These are phyloP conservation scores for Macaria liturata DNA, from an alignment of 2,888 invertebrate species.

Conservation along the genomic window DNA sequence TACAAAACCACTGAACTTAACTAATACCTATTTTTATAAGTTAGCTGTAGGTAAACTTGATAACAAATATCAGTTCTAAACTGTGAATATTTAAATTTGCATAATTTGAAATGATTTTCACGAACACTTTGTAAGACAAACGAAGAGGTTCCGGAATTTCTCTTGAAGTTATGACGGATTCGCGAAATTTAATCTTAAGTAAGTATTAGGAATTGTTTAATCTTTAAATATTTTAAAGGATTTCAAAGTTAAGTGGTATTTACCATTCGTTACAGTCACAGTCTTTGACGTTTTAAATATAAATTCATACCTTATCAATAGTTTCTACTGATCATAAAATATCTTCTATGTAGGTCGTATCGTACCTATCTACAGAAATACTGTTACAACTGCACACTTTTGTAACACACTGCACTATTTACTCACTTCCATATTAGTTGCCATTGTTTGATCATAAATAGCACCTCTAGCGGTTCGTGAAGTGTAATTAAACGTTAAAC, in stretches of 20 bases:
- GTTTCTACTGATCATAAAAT: too few relatives aligned
- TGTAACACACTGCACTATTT: conserved; percentile 1
- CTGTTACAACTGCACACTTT: neutral
- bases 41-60: too few relatives aligned
- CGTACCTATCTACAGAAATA: too few relatives aligned
- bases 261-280: too few relatives aligned
- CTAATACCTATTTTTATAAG: too few relatives aligned
- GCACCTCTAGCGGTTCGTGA: conserved; percentile 1
- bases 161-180: conserved; percentile 3
- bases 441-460: conserved; percentile 1
- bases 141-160: neutral
- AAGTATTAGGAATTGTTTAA: conserved; percentile 4
- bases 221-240: conserved; percentile 7
- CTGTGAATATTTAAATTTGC: too few relatives aligned
- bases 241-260: neutral
- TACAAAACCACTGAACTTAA: too few relatives aligned
- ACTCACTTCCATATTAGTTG: neutral
- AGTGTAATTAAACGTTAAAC: conserved; percentile 5
- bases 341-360: too few relatives aligned
- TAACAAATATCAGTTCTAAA: too few relatives aligned
- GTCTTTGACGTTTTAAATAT: too few relatives aligned
- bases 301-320: too few relatives aligned
- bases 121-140: conserved; percentile 3
- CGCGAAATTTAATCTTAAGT: neutral
- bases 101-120: neutral